phyloP scores from a whole-genome alignment of 1,140 invertebrate species.

The Temnothorax longispinosus region DNA sequence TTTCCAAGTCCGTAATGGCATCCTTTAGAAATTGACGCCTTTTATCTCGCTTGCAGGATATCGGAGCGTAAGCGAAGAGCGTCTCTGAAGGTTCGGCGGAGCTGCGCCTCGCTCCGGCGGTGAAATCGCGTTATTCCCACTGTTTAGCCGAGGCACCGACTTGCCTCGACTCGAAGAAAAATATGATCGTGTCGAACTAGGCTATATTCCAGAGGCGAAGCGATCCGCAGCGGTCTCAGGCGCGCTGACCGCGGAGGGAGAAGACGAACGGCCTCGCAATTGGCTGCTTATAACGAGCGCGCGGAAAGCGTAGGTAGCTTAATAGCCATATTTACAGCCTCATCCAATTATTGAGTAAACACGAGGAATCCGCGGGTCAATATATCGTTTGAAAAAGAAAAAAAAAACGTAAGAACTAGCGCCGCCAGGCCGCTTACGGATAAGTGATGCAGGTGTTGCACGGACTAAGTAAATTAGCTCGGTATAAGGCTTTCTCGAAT shows the following conservation, averaged over 20 bases:
- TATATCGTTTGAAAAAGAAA: slow-evolving; percentile 40
- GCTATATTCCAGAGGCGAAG: neutral
- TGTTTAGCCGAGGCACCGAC: neutral
- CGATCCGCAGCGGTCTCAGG: neutral
- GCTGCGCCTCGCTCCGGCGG: neutral
- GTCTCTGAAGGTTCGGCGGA: neutral
- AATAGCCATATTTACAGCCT: slow-evolving; percentile 73
- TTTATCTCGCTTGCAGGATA: neutral
- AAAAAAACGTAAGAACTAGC: neutral
- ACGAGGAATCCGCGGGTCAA: slow-evolving; percentile 69
- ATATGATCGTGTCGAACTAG: neutral
- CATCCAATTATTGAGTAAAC: slow-evolving; percentile 74
- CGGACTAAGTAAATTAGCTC: slow-evolving; percentile 58
- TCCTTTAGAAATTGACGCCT: neutral
- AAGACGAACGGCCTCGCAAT: slow-evolving; percentile 39
- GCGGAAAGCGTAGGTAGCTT: slow-evolving; percentile 65
- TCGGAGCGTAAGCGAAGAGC: no score
- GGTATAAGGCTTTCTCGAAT: slow-evolving; percentile 16
- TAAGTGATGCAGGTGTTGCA: slow-evolving; percentile 66
- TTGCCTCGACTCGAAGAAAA: neutral
- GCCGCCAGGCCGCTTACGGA: slow-evolving; percentile 48
- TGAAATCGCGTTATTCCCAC: neutral
- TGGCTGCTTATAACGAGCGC: slow-evolving; percentile 58
- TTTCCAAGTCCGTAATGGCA: neutral
- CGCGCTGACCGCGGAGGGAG: neutral